Evolutionary conservation across 2,113 vertebrate species (phyloP).

Genomic region (Phrynosoma blainvillii): DNA sequence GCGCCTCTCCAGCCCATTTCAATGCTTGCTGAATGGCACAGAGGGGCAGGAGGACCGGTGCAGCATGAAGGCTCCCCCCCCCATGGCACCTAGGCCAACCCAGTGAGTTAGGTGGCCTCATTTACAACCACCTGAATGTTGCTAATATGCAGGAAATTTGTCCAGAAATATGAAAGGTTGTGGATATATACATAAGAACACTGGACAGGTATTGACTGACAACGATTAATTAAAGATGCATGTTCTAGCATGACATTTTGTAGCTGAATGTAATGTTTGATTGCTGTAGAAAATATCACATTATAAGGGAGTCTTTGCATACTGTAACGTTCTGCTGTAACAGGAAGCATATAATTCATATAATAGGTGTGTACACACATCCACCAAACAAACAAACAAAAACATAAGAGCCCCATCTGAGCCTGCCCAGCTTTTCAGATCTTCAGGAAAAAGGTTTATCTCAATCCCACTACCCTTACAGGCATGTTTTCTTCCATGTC

Average conservation of each 20-base stretch:
- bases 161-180: not conserved
- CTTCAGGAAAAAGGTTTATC: too few relatives aligned
- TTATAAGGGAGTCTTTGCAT: slow-evolving; percentile 8
- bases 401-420: too few relatives aligned
- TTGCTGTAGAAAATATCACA: slow-evolving; percentile 11
- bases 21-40: too few relatives aligned
- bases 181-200: not conserved
- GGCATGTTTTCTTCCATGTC: too few relatives aligned
- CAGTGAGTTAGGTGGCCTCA: too few relatives aligned
- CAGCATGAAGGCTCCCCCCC: too few relatives aligned
- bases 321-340: not conserved
- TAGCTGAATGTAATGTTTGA: slow-evolving; percentile 18
- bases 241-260: slow-evolving; percentile 8
- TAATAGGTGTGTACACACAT: not conserved
- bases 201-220: not conserved
- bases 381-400: too few relatives aligned
- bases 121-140: not conserved
- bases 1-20: too few relatives aligned
- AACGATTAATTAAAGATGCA: slow-evolving; percentile 13
- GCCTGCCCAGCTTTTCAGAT: too few relatives aligned
- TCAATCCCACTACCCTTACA: too few relatives aligned
- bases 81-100: too few relatives aligned
- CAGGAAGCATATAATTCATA: not conserved
- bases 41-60: too few relatives aligned
- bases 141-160: not conserved